These are phyloP conservation scores for Siderastrea radians DNA, from an alignment of 92 coral and sea anemone genomes.

Conservation along the genomic window DNA sequence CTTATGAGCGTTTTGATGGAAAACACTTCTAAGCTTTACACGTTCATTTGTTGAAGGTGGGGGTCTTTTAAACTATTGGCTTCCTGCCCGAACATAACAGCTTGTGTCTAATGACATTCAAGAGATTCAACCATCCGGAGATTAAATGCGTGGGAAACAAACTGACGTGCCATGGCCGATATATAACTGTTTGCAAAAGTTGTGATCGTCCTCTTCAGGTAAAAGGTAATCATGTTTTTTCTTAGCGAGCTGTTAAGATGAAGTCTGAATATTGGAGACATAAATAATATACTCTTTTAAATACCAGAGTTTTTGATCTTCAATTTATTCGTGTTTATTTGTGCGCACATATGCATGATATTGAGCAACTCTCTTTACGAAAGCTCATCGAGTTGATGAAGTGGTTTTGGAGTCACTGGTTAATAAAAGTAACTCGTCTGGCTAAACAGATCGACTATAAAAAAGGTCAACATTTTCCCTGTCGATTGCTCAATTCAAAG, in stretches of 20 bases:
- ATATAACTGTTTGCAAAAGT: not conserved
- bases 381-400: no score
- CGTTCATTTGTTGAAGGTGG: not conserved
- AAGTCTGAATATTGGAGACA: no score
- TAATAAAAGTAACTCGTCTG: not conserved
- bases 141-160: constrained; percentile 28
- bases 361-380: no score
- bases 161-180: not conserved
- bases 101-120: constrained; percentile 1
- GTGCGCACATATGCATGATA: no score
- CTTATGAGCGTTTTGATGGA: no score
- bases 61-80: not conserved
- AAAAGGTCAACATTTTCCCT: not conserved
- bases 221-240: no score
- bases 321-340: no score
- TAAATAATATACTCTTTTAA: no score
- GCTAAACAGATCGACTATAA: not conserved
- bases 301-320: no score
- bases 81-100: not conserved
- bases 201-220: not conserved
- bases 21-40: not conserved
- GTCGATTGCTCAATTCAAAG: no score
- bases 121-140: constrained; percentile 20
- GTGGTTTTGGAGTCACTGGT: not conserved
- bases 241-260: no score